These are phyloP conservation scores for Megaceryle torquata DNA, from an alignment of 2,113 vertebrate species.

Conservation along the genomic window DNA sequence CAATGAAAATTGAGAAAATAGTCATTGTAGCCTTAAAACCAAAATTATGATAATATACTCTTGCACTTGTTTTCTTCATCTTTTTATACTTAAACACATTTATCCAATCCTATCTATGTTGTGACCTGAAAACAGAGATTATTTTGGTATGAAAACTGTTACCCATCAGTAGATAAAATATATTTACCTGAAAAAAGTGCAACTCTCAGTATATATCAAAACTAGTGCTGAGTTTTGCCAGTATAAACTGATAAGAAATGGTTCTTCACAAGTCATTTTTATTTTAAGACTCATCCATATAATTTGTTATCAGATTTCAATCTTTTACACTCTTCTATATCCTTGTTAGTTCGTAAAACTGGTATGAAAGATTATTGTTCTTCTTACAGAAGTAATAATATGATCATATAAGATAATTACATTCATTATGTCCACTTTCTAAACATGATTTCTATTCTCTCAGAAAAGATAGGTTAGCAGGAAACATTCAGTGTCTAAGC, in stretches of 20 bases:
- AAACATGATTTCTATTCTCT: background rate
- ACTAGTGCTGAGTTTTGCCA: background rate
- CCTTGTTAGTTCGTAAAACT: background rate
- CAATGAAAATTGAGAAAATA: background rate
- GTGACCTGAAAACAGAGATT: background rate
- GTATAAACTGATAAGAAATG: background rate
- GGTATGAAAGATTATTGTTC: background rate
- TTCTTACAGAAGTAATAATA: background rate
- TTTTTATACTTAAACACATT: background rate
- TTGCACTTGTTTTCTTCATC: background rate
- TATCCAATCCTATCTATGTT: background rate
- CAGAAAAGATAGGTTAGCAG: background rate
- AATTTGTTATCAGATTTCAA: background rate
- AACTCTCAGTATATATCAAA: background rate
- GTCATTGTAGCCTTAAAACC: background rate
- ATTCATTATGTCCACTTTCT: background rate
- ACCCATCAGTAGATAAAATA: background rate
- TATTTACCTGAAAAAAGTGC: background rate
- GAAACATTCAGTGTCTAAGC: background rate
- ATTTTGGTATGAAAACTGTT: conserved; percentile 4
- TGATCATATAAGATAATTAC: background rate
- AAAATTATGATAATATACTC: background rate
- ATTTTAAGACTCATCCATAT: background rate
- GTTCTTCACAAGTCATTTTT: background rate
- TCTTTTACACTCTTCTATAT: background rate